A percentile compares a stretch with the other conserved stretches of the same genome.
Conservation (phyloP, 2,113 vertebrate genomes). For the Etia nguti region DNA sequence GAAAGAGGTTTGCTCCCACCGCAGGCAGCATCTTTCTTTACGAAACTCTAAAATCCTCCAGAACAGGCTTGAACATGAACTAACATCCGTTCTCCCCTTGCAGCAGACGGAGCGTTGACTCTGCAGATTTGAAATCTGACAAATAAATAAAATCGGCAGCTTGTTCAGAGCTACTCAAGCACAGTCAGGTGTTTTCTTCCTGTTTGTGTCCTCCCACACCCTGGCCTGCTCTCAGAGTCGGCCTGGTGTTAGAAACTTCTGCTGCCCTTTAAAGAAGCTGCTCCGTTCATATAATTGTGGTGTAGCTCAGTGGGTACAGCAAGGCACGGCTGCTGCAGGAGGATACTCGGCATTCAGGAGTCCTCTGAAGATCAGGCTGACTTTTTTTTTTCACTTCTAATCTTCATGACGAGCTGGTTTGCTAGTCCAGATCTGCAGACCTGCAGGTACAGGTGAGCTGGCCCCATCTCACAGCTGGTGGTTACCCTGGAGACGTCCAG, state of each 20-base stretch:
- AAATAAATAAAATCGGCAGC: background rate
- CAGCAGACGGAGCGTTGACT: background rate
- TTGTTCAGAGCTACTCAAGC: background rate
- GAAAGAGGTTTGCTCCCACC: background rate
- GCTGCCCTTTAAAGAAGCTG: background rate
- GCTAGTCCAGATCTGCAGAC: background rate
- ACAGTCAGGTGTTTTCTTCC: background rate
- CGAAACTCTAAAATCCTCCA: background rate
- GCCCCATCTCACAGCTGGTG: background rate
- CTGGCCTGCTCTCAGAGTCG: accelerated
- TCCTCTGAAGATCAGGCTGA: background rate
- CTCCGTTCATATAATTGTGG: background rate
- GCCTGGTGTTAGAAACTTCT: background rate
- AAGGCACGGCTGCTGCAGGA: background rate
- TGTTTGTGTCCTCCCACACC: accelerated
- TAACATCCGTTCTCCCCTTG: accelerated
- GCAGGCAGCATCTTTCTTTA: background rate
- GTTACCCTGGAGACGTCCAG: background rate
- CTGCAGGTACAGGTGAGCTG: background rate
- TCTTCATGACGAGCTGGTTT: background rate
- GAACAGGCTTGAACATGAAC: background rate
- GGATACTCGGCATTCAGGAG: background rate
- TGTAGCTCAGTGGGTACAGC: background rate
- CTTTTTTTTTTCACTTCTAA: background rate
- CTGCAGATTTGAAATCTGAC: background rate